These are phyloP conservation scores for Anoplius nigerrimus DNA, from an alignment of 2,888 invertebrate species.

Conservation along the genomic window DNA sequence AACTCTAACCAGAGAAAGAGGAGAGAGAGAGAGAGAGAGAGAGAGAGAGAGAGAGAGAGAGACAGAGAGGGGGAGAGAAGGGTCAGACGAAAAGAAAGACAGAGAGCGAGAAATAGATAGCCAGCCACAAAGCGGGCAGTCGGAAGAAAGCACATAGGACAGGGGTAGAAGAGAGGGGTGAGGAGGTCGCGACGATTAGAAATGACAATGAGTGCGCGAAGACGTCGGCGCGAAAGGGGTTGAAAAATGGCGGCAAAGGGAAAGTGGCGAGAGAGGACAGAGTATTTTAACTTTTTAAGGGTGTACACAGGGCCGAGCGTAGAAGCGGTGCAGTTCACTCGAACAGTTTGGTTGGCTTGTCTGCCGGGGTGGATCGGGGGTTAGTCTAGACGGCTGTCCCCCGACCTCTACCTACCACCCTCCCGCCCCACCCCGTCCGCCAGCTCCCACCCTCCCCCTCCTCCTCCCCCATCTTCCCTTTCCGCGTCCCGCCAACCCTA, in stretches of 20 bases:
- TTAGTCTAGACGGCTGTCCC: constrained; percentile 72
- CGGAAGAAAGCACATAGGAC: neutral
- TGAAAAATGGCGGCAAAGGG: constrained; percentile 24
- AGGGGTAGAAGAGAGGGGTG: constrained; percentile 28
- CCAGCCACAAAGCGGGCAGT: constrained; percentile 18
- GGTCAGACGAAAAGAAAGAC: constrained; percentile 6
- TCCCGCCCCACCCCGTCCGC: constrained; percentile 38
- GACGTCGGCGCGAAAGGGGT: constrained; percentile 50
- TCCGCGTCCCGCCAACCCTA: constrained; percentile 23
- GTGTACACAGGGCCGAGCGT: constrained; percentile 53
- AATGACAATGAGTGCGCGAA: constrained; percentile 70
- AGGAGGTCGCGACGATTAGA: constrained; percentile 66
- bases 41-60: constrained; percentile 6
- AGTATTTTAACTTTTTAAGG: constrained; percentile 72
- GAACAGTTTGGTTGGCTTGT: constrained; percentile 73
- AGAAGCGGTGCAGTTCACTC: constrained; percentile 67
- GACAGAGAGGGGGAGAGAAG: constrained; percentile 20
- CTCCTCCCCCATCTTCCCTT: too few relatives aligned
- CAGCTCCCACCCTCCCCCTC: constrained; percentile 48
- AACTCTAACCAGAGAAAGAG: too few relatives aligned
- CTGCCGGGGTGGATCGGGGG: constrained; percentile 66
- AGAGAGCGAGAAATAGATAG: constrained; percentile 30
- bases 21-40: constrained; percentile 3
- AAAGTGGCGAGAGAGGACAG: constrained; percentile 56
- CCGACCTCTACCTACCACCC: constrained; percentile 56